Evolutionary conservation across 2,888 invertebrate species (phyloP).

Genomic region (Dromius quadrimaculatus): DNA sequence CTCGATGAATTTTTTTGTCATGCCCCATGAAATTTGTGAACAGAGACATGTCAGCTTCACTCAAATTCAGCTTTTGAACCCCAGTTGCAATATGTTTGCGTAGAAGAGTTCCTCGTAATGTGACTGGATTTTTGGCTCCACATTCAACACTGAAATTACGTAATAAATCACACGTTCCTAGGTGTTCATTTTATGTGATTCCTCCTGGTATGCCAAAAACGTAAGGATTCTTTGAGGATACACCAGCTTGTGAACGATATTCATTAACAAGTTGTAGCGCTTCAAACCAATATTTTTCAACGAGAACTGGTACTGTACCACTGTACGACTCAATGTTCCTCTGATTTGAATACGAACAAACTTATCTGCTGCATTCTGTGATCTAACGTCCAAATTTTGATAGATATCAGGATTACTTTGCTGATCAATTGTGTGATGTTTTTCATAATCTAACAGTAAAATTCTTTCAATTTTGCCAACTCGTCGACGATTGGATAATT

Average conservation of each 20-base stretch:
- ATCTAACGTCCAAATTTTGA: not conserved
- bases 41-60: constrained; percentile 55
- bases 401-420: not conserved
- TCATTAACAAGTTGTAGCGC: not conserved
- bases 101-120: constrained; percentile 56
- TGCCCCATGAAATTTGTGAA: constrained; percentile 58
- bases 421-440: not conserved
- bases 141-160: constrained; percentile 55
- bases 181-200: constrained; percentile 27
- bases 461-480: not conserved
- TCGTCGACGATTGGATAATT: not conserved
- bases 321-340: not conserved
- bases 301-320: not conserved
- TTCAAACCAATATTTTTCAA: not conserved
- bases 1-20: constrained; percentile 57
- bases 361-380: not conserved
- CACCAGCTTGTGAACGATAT: not conserved
- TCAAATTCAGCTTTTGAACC: constrained; percentile 55
- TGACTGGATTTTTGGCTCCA: constrained; percentile 55
- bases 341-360: constrained; percentile 1
- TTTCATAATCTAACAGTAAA: not conserved
- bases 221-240: not conserved
- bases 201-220: constrained; percentile 4
- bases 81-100: constrained; percentile 58
- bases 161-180: constrained; percentile 57